phyloP scores from a whole-genome alignment of 2,888 invertebrate species.

The Thelaira solivaga region DNA sequence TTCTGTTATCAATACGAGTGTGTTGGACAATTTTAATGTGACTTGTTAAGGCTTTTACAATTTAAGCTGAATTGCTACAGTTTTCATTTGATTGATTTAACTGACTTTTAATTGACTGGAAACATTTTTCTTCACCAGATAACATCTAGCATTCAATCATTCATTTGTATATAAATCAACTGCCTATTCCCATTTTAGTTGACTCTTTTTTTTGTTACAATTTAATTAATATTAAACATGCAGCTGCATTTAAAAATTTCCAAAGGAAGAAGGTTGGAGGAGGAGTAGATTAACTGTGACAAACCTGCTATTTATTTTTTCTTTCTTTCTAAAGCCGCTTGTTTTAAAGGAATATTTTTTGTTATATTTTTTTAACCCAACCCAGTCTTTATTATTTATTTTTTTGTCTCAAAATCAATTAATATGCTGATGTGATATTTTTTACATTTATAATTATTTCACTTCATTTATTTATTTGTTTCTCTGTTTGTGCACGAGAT shows the following conservation, averaged over 20 bases:
- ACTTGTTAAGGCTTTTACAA: no score
- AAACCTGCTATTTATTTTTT: background rate
- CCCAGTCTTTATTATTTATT: slow-evolving; percentile 11
- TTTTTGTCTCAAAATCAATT: slow-evolving; percentile 1
- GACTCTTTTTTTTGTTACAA: no score
- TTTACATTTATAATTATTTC: slow-evolving; percentile 36
- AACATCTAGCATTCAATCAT: no score
- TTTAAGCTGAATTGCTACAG: background rate
- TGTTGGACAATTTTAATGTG: no score
- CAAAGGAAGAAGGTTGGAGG: background rate
- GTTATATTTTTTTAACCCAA: background rate
- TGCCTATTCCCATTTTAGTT: no score
- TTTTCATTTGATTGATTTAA: slow-evolving; percentile 25
- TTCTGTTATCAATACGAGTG: no score
- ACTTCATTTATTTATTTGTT: slow-evolving; percentile 20
- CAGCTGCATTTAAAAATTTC: background rate
- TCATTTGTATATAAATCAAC: no score
- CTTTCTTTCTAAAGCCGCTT: background rate
- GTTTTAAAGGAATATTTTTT: background rate
- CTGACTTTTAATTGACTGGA: slow-evolving; percentile 20
- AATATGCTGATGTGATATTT: slow-evolving; percentile 19
- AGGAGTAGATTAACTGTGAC: background rate
- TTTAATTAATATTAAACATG: slow-evolving; percentile 41
- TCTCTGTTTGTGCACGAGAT: no score
- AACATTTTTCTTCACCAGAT: slow-evolving; percentile 21